Evolutionary conservation across 2,888 invertebrate species (phyloP).

Genomic region (Tupiocoris notatus): DNA sequence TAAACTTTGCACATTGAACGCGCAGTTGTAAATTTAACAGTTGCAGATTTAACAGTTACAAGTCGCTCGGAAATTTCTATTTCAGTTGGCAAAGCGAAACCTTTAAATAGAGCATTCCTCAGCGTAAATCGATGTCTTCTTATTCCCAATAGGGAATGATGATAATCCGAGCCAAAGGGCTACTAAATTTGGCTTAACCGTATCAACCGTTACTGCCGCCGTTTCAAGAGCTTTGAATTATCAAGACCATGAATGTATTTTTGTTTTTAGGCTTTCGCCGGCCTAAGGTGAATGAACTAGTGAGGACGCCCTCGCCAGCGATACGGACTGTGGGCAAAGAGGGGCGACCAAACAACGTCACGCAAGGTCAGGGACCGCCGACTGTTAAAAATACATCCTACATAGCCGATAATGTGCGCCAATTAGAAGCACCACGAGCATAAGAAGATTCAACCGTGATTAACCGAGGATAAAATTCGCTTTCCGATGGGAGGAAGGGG

Average conservation of each 20-base stretch:
- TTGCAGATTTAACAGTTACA: too few species aligned
- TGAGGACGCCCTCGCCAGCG: neutral
- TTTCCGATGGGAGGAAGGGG: too few species aligned
- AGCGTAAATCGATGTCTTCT: slow-evolving; percentile 13
- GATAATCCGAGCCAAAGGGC: neutral
- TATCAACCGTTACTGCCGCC: neutral
- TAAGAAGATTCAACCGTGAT: too few species aligned
- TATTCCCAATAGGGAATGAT: neutral
- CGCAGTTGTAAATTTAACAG: too few species aligned
- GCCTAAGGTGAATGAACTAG: neutral
- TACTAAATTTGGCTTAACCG: neutral
- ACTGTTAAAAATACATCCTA: neutral
- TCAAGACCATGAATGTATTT: neutral
- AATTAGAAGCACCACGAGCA: too few species aligned
- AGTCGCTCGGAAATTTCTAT: slow-evolving; percentile 18
- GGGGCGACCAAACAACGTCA: neutral
- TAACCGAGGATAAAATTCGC: too few species aligned
- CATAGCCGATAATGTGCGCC: neutral
- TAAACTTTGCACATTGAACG: too few species aligned
- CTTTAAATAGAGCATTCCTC: slow-evolving; percentile 33
- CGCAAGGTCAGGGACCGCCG: neutral
- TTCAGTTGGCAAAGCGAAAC: slow-evolving; percentile 19
- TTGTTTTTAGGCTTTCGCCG: neutral
- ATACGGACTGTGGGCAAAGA: neutral
- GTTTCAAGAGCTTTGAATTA: neutral